Evolutionary conservation across 2,113 vertebrate species (phyloP).

Genomic region (Lophura nycthemera): DNA sequence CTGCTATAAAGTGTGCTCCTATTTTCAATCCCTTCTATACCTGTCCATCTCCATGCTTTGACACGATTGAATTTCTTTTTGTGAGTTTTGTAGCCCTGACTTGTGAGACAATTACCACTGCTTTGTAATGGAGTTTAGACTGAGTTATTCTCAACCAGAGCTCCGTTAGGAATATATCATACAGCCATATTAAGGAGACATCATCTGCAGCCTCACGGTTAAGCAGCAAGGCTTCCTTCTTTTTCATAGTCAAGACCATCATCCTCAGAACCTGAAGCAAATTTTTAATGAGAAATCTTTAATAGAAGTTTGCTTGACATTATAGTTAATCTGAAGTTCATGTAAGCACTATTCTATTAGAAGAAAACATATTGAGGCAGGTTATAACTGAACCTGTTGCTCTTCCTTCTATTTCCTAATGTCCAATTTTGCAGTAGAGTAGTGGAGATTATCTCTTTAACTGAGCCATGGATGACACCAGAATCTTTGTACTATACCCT

Average conservation of each 20-base stretch:
- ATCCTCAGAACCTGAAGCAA: constrained; percentile 9
- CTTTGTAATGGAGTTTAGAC: constrained; percentile 9
- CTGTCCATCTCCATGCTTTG: background rate
- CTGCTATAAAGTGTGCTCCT: background rate
- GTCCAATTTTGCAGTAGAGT: background rate
- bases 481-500: background rate
- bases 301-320: background rate
- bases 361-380: background rate
- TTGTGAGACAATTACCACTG: background rate
- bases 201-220: background rate
- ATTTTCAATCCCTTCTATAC: background rate
- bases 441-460: background rate
- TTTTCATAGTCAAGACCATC: background rate
- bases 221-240: background rate
- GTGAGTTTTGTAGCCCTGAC: background rate
- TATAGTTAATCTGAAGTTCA: background rate
- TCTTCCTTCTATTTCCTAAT: background rate
- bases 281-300: constrained; percentile 1
- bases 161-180: constrained; percentile 4
- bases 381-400: background rate
- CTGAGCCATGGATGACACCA: background rate
- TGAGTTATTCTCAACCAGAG: constrained; percentile 1
- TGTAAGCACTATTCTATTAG: background rate
- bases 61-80: background rate
- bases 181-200: background rate